phyloP scores from a whole-genome alignment of 2,888 invertebrate species.

The Sminthurides aquaticus region DNA sequence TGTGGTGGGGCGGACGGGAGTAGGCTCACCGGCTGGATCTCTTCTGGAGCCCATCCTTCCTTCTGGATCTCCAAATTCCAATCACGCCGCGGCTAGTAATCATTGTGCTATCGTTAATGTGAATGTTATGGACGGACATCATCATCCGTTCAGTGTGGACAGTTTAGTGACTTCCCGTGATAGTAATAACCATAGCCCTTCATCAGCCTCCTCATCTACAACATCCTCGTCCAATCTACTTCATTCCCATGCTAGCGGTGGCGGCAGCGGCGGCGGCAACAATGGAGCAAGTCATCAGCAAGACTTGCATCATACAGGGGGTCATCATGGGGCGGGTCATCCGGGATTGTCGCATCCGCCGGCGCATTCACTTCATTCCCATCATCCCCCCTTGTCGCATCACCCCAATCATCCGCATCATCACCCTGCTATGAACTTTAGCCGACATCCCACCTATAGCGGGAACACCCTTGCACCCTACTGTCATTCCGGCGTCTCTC shows the following conservation, averaged over 20 bases:
- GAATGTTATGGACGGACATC: constrained; percentile 24
- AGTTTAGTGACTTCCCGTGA: constrained; percentile 53
- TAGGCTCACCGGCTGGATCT: neutral
- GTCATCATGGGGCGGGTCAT: neutral
- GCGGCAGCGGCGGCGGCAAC: too few relatives aligned
- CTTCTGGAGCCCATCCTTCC: neutral
- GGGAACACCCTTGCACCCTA: neutral
- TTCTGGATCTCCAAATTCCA: neutral
- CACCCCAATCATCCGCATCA: neutral
- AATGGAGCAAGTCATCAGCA: too few relatives aligned
- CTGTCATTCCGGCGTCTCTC: neutral
- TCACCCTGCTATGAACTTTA: neutral
- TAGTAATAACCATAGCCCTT: constrained; percentile 24
- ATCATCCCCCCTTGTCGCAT: neutral
- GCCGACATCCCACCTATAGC: neutral
- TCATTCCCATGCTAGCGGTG: constrained; percentile 2
- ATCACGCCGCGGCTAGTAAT: constrained; percentile 14
- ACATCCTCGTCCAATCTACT: neutral
- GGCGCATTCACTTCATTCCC: constrained; percentile 4
- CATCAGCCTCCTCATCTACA: constrained; percentile 11
- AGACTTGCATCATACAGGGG: constrained; percentile 7
- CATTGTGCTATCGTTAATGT: constrained; percentile 32
- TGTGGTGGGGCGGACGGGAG: neutral
- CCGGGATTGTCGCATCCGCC: neutral
- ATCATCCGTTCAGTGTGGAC: constrained; percentile 55